These are phyloP conservation scores for Steinernema feltiae DNA, from an alignment of 1,140 invertebrate genomes.

Conservation along the genomic window DNA sequence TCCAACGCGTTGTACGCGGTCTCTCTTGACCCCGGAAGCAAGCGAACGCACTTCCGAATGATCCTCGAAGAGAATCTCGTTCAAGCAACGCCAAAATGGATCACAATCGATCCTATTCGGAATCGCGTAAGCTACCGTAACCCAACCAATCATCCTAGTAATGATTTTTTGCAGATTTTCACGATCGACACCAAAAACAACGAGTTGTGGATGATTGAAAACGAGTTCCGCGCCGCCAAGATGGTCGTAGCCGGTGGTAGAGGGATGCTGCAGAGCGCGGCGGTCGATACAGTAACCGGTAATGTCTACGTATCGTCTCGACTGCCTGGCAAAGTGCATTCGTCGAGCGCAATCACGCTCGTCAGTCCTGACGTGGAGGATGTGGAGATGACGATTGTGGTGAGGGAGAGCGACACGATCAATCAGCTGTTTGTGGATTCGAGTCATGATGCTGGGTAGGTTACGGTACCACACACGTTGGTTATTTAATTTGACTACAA, in stretches of 20 bases:
- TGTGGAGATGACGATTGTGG: background rate
- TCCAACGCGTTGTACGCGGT: background rate
- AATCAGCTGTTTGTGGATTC: background rate
- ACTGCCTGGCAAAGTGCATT: background rate
- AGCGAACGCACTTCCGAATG: background rate
- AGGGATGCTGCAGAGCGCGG: background rate
- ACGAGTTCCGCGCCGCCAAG: constrained; percentile 62
- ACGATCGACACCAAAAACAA: background rate
- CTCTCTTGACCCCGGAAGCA: background rate
- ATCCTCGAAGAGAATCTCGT: background rate
- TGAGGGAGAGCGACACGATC: background rate
- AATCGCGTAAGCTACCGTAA: background rate
- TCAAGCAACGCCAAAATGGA: background rate
- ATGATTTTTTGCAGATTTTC: background rate
- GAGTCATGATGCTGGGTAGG: background rate
- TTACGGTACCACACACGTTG: background rate
- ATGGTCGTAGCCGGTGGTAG: constrained; percentile 35
- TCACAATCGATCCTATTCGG: background rate
- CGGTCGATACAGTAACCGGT: constrained; percentile 59
- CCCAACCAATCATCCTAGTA: background rate
- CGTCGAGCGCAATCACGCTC: background rate
- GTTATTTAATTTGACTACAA: too few species aligned
- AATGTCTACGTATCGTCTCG: constrained; percentile 51
- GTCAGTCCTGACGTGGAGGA: background rate
- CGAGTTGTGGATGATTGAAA: constrained; percentile 8